phyloP scores from a whole-genome alignment of 2,888 invertebrate genomes.

The Anodontia alba region DNA sequence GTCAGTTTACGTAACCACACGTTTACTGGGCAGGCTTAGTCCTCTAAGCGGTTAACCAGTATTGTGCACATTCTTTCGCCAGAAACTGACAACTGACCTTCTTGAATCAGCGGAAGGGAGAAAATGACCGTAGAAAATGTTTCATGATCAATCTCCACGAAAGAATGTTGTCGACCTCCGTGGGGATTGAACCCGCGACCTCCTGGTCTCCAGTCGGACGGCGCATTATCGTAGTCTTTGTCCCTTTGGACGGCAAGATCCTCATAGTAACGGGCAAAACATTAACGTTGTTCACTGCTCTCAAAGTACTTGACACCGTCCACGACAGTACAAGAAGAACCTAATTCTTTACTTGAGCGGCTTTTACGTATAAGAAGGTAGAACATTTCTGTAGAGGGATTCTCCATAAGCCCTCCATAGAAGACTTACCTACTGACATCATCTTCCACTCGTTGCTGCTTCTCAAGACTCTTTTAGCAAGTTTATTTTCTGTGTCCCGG shows the following conservation, averaged over 20 bases:
- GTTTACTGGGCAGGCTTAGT: no score
- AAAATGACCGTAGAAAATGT: no score
- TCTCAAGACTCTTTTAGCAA: no score
- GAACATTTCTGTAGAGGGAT: constrained; percentile 8
- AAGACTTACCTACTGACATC: not conserved
- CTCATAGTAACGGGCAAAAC: constrained; percentile 18
- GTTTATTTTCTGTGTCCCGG: not conserved
- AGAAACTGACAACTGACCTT: no score
- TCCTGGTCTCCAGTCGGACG: no score
- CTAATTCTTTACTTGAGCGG: not conserved
- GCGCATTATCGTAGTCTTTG: constrained; percentile 20
- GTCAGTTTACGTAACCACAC: no score
- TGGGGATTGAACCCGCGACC: no score
- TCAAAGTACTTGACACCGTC: not conserved
- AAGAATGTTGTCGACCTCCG: no score
- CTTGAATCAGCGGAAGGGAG: no score
- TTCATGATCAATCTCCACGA: no score
- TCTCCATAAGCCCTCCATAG: constrained; percentile 12
- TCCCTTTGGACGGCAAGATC: constrained; percentile 25
- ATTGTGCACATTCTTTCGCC: no score
- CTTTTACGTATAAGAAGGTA: constrained; percentile 8
- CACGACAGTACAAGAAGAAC: not conserved
- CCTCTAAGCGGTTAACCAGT: no score
- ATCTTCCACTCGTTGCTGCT: not conserved
- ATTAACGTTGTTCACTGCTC: constrained; percentile 2